These are phyloP conservation scores for Bradysia coprophila DNA, from an alignment of 1,140 invertebrate genomes.

Conservation along the genomic window DNA sequence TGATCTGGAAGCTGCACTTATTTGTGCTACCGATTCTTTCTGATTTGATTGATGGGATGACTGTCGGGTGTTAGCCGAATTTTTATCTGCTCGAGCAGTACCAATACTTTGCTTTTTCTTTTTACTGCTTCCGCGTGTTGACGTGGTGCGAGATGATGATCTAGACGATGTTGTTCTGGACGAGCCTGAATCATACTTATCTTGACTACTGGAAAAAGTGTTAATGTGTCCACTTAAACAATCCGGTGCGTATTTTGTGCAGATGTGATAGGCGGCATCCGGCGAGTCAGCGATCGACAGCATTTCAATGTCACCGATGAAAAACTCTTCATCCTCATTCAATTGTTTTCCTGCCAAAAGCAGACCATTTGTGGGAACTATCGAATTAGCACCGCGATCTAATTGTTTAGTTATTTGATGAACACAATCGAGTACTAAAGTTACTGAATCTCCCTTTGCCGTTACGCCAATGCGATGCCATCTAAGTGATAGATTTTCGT, in stretches of 20 bases:
- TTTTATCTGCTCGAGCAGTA: no score
- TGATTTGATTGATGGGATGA: no score
- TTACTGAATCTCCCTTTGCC: conserved; percentile 56
- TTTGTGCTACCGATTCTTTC: no score
- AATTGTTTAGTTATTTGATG: conserved; percentile 35
- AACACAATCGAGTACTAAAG: conserved; percentile 50
- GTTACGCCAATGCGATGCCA: conserved; percentile 64
- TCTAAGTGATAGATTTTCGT: conserved; percentile 24
- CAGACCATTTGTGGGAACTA: conserved; percentile 45
- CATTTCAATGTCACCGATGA: conserved; percentile 54
- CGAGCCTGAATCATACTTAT: no score
- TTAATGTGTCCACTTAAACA: conserved; percentile 23
- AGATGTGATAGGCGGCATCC: conserved; percentile 64
- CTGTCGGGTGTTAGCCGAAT: no score
- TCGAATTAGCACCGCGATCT: conserved; percentile 30
- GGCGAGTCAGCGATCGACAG: conserved; percentile 49
- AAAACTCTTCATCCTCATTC: conserved; percentile 32
- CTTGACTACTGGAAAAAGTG: no score
- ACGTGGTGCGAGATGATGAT: no score
- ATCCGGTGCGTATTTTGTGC: conserved; percentile 40
- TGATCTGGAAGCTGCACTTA: no score
- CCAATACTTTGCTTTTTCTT: no score
- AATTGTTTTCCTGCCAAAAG: conserved; percentile 52
- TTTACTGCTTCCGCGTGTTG: no score
- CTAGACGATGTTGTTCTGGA: no score